Conservation (phyloP, 2,113 vertebrate genomes). For the Malurus cyaneus region DNA sequence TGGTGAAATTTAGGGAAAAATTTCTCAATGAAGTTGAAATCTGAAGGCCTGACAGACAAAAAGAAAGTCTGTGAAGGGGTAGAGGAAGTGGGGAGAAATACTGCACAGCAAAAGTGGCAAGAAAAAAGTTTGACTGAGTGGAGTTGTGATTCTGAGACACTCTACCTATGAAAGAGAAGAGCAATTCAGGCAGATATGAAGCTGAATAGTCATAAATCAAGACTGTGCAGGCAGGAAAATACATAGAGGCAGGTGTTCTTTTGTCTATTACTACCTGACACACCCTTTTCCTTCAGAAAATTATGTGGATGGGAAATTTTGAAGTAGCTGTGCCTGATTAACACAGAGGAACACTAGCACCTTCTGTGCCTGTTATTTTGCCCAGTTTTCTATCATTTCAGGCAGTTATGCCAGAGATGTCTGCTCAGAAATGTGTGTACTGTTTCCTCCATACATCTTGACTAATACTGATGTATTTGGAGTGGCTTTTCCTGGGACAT, state of each 20-base stretch:
- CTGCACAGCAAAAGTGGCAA: background rate
- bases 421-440: background rate
- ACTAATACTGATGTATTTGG: background rate
- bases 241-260: background rate
- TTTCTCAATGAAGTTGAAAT: background rate
- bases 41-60: background rate
- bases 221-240: background rate
- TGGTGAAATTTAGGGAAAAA: background rate
- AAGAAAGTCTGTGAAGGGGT: background rate
- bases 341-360: background rate
- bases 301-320: background rate
- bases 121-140: background rate
- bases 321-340: background rate
- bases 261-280: background rate
- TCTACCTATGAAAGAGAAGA: background rate
- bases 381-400: background rate
- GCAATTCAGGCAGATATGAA: background rate
- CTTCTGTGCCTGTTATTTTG: conserved; percentile 10
- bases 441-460: background rate
- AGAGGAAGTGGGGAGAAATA: background rate
- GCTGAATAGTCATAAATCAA: background rate
- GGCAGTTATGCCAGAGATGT: background rate
- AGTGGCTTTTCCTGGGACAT: background rate
- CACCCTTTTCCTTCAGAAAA: background rate
- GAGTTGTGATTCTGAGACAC: background rate